Evolutionary conservation across 2,797 vertebrate genomes (phyloP).

Genomic region (Coranthus polyacanthus): DNA sequence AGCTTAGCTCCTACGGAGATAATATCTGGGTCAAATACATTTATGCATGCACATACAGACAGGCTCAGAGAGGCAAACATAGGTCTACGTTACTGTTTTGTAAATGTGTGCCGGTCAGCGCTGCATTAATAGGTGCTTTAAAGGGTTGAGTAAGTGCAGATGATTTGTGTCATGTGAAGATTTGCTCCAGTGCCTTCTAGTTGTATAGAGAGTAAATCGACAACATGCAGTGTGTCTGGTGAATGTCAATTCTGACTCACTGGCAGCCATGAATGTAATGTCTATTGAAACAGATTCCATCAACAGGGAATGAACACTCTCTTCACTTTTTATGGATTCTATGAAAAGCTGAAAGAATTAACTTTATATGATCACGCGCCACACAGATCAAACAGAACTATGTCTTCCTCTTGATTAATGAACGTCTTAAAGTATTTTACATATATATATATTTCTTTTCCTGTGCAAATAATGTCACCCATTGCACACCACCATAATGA

Average conservation of each 20-base stretch:
- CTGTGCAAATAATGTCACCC: no score
- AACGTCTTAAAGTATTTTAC: no score
- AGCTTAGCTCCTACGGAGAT: slow-evolving; percentile 53
- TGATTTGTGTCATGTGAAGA: slow-evolving; percentile 63
- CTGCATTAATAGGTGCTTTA: slow-evolving; percentile 28
- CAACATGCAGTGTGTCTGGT: slow-evolving; percentile 24
- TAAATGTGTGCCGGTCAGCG: slow-evolving; percentile 24
- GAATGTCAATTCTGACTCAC: slow-evolving; percentile 29
- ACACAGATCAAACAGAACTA: not conserved
- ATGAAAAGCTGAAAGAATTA: not conserved
- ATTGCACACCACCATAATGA: no score
- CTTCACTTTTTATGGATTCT: not conserved
- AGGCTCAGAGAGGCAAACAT: slow-evolving; percentile 1
- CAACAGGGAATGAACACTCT: not conserved
- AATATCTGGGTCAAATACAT: slow-evolving; percentile 71
- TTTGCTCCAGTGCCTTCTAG: slow-evolving; percentile 51
- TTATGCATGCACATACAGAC: slow-evolving; percentile 26
- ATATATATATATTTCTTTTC: no score
- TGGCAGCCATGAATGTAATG: slow-evolving; percentile 18
- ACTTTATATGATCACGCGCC: slow-evolving; percentile 3
- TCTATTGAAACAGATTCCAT: slow-evolving; percentile 33
- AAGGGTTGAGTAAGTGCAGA: slow-evolving; percentile 42
- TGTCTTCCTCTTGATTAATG: no score
- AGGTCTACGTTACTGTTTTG: not conserved
- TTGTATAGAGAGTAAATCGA: slow-evolving; percentile 48